Percentiles rank a stretch among this genome's conserved stretches.
Conservation (phyloP, 2,113 vertebrate genomes). For the Oceanodroma tethys region DNA sequence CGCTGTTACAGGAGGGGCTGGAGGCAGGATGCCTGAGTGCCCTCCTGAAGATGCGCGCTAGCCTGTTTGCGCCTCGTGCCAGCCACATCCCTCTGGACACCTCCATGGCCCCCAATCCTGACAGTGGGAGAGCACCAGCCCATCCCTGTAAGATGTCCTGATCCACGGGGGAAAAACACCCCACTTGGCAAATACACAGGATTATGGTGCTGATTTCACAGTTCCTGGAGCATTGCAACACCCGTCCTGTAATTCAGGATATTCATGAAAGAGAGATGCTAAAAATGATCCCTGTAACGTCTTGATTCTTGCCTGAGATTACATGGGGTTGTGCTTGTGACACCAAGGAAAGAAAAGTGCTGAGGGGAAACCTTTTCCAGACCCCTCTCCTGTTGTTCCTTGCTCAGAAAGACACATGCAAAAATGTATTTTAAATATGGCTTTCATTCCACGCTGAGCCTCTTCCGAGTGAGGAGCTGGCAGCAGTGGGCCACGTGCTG, state of each 20-base stretch:
- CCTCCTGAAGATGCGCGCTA: not conserved
- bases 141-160: not conserved
- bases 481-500: slow-evolving; percentile 34
- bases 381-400: not conserved
- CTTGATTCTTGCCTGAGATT: not conserved
- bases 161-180: not conserved
- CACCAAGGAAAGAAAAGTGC: not conserved
- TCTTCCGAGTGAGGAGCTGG: not conserved
- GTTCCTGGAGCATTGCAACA: not conserved
- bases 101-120: accelerated
- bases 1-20: not conserved
- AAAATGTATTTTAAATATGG: slow-evolving; percentile 29
- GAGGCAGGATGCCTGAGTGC: not conserved
- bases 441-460: not conserved
- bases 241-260: not conserved
- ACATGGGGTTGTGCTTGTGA: not conserved
- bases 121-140: not conserved
- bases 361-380: slow-evolving; percentile 11
- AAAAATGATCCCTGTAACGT: not conserved
- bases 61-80: accelerated
- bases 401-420: not conserved
- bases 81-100: not conserved
- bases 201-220: not conserved
- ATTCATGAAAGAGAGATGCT: not conserved
- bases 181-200: not conserved